Conservation (phyloP, 2,113 vertebrate species). For the Vulpes ferrilata region DNA sequence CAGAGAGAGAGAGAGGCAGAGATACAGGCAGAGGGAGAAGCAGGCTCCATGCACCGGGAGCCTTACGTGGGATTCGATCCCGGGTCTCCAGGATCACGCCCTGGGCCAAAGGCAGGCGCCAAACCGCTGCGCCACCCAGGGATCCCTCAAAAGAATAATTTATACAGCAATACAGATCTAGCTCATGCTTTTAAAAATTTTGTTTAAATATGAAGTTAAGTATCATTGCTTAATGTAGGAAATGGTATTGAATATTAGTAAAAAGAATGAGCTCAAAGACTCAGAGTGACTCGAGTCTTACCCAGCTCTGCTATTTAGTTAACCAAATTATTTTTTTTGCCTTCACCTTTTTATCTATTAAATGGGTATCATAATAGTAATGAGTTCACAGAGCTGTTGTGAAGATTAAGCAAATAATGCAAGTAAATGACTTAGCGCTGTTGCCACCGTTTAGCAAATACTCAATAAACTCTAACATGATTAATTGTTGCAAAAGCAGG, state of each 20-base stretch:
- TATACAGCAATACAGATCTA: not conserved
- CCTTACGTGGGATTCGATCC: too few species aligned
- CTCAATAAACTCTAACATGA: not conserved
- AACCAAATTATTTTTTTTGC: not conserved
- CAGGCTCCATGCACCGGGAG: too few species aligned
- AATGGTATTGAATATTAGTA: not conserved
- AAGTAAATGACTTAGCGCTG: not conserved
- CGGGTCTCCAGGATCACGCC: too few species aligned
- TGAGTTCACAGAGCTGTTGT: slow-evolving; percentile 2
- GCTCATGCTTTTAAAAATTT: not conserved
- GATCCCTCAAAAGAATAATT: slow-evolving; percentile 22
- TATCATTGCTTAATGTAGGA: not conserved
- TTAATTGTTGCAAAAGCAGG: not conserved
- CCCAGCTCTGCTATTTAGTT: not conserved
- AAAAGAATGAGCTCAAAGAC: not conserved
- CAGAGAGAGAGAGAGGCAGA: too few species aligned
- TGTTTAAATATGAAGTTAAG: slow-evolving; percentile 34
- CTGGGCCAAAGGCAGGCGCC: too few species aligned
- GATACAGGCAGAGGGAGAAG: too few species aligned
- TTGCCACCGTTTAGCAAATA: not conserved
- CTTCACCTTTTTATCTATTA: slow-evolving; percentile 46
- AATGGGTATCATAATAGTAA: slow-evolving; percentile 47
- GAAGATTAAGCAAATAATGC: slow-evolving; percentile 42
- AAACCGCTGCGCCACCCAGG: too few species aligned
- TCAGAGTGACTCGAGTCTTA: not conserved